Base-by-base conservation (phyloP, 2,888 invertebrate species). In the Morpho helenor region DNA sequence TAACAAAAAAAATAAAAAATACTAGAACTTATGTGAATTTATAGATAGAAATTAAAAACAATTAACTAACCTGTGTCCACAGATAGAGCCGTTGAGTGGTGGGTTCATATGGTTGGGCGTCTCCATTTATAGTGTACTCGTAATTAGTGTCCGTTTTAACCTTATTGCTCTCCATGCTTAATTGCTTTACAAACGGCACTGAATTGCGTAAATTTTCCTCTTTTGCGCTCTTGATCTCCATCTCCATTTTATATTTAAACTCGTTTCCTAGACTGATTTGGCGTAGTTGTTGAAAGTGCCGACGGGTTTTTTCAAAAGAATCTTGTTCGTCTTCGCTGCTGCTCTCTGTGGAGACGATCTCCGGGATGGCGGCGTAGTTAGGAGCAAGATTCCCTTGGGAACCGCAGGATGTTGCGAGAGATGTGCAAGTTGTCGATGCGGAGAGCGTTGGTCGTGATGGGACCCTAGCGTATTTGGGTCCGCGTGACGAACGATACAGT, bases 181-280 rank as follows among this genome's bases (percentile, higher is more conserved):
- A 81, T 76, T 93, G 93, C 68, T 93, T 87, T 0, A 93, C 92
- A 68, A 89, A 93, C 41, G 93, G 93, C 65, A 93, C 86, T n/a
- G 92, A 89, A 71, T 89, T 92, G 23, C 93, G 86, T 59, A 93
- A 74, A 73, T 93, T 93, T 70, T 92, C 93, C 56, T 92, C 91
- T 67, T 92, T 92, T 41, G 92, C 92, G 66, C 82, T 85, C 75
- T 92, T 93, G 55, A 92, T 93, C 77, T 93, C 93, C 93, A 93
- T 93, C 79, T 93, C 93, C 89, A 91, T 91, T 71, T 91, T 91
- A 79, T 91, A 91, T 82, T 91, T 93, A 68, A 92, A 93, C 66
- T 92, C 92, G 79, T 93, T 93, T 64, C 93, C 93, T 71, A 92
- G 82, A 76, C 93, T 93, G 63, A 93, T 91, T 69, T 93, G 92